Conservation (phyloP, 1,140 invertebrate genomes). For the Condylostylus longicornis region DNA sequence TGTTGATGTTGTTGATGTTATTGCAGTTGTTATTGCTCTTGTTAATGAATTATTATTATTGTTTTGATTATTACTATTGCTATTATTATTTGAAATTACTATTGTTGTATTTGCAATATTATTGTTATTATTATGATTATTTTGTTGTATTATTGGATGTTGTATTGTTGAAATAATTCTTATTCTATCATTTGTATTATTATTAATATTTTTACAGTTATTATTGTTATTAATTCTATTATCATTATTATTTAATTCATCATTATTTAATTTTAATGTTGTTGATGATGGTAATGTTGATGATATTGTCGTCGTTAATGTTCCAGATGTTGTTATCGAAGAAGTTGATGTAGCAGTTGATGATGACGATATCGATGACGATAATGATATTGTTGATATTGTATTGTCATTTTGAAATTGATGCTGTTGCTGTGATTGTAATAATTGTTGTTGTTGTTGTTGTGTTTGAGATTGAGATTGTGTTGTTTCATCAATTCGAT, state of each 20-base stretch:
- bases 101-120: too few relatives aligned
- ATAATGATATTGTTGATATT: constrained; percentile 4
- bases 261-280: not conserved
- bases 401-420: constrained; percentile 4
- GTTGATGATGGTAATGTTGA: not conserved
- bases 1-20: too few relatives aligned
- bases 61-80: too few relatives aligned
- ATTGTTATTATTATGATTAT: too few relatives aligned
- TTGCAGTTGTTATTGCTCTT: too few relatives aligned
- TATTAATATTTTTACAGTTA: too few relatives aligned
- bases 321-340: not conserved
- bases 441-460: constrained; percentile 7
- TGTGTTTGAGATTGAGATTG: constrained; percentile 14
- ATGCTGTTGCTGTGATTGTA: constrained; percentile 2
- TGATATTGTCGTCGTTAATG: not conserved
- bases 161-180: constrained; percentile 8
- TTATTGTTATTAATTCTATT: too few relatives aligned
- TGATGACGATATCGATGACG: constrained; percentile 5
- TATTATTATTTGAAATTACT: too few relatives aligned
- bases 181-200: too few relatives aligned
- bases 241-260: not conserved
- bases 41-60: too few relatives aligned
- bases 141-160: constrained; percentile 3
- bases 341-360: constrained; percentile 7
- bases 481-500: constrained; percentile 40